Percentiles rank a stretch among this genome's conserved stretches.
Evolutionary conservation across 1,140 invertebrate species (phyloP).

Genomic region (Cherax quadricarinatus): DNA sequence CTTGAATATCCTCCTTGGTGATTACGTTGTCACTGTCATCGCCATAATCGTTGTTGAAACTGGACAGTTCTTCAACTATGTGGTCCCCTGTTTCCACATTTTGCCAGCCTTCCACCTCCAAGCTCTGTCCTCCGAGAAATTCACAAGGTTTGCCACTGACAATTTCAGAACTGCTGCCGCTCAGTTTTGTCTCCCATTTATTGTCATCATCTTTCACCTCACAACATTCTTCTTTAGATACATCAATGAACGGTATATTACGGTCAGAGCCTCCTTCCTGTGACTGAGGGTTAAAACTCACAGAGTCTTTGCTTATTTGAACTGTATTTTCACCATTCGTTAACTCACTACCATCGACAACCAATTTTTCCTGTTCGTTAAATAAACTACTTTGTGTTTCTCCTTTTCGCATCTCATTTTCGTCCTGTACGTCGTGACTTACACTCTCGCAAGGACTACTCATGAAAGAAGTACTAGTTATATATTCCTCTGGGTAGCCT

Average conservation of each 20-base stretch:
- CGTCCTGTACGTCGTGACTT: no score
- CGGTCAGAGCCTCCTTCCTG: background rate
- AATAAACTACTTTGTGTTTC: no score
- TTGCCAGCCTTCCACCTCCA: background rate
- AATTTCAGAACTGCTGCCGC: conserved; percentile 39
- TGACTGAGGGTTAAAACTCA: background rate
- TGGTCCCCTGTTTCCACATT: background rate
- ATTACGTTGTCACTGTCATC: conserved; percentile 46
- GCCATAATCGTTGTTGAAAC: background rate
- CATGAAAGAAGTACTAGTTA: background rate
- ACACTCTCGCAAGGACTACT: background rate
- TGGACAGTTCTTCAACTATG: background rate
- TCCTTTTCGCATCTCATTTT: no score
- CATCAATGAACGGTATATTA: background rate
- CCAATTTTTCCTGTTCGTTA: background rate
- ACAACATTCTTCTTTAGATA: background rate
- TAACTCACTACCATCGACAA: background rate
- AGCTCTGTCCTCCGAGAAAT: background rate
- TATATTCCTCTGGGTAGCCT: background rate
- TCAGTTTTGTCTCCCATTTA: conserved; percentile 59
- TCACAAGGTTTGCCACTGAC: background rate
- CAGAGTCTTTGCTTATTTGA: background rate
- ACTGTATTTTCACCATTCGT: background rate
- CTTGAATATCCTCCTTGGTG: conserved; percentile 42
- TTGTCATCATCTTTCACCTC: conserved; percentile 41